Evolutionary conservation across 2,888 invertebrate genomes (phyloP), one percentile per base, ranked within the genome.

Genomic region (Gortyna flavago): DNA sequence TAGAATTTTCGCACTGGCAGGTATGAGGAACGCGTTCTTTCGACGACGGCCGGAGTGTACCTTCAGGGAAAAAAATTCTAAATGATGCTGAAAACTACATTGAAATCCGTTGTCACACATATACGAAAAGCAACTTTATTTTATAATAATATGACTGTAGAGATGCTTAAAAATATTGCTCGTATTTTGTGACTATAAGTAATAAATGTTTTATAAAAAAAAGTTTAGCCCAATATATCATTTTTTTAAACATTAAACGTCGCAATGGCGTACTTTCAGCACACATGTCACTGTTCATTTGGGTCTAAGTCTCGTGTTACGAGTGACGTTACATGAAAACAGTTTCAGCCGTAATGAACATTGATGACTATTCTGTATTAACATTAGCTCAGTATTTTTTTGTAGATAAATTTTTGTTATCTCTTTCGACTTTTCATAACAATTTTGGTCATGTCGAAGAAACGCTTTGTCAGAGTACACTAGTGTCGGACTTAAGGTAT

Each of bases 321-420:
- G 57, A 48, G 72, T 76, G 77, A 75, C 78, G 72, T 57, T 32
- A 88, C 89, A 89, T 74, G 88, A 69, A 83, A 88, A 87, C 73
- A 48, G 79, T 88, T 87, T 83, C 78, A 87, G 77, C 25, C 48
- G 32, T 87, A 83, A 88, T 88, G 80, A 81, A 89, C 68, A 81
- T 85, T 81, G 86, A 88, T 79, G 77, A 72, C 69, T 59, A 62
- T 77, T 75, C 62, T 59, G 57, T 76, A 48, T 76, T 64, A 51
- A 70, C 13, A 74, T 62, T 59, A 74, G 35, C 61, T 61, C 13
- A 29, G 35, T 75, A 16, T 69, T 48, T 84, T 70, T 61, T 9
- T 44, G 16, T 41, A 6, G 3, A 35, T 68, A 21, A 3, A 51
- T 59, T 32, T 67, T 57, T 18, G 18, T 69, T 38, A 18, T 6